These are phyloP conservation scores for Chrysopilus asiliformis DNA, from an alignment of 2,888 invertebrate genomes.

Conservation along the genomic window DNA sequence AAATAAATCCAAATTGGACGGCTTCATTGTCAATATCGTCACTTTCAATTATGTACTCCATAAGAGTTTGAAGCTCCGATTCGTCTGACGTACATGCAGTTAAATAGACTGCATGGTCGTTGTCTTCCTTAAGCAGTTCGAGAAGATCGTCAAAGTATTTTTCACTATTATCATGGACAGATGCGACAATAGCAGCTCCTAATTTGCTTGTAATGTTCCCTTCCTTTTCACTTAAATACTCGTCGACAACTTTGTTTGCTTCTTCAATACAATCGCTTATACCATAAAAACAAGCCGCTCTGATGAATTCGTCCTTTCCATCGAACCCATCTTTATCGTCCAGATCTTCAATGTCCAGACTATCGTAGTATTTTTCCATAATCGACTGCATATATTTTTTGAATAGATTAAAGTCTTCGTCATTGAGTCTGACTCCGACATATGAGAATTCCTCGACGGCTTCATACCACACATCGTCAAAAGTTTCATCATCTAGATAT, in stretches of 20 bases:
- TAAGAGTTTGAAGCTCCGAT: too few relatives aligned
- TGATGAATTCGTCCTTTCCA: conserved; percentile 44
- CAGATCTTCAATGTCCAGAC: conserved; percentile 41
- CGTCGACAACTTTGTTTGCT: conserved; percentile 32
- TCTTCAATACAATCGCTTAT: conserved; percentile 43
- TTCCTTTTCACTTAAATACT: background rate
- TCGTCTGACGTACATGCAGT: too few relatives aligned
- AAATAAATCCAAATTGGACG: too few relatives aligned
- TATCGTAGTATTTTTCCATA: conserved; percentile 36
- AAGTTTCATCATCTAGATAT: conserved; percentile 53
- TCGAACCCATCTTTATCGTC: too few relatives aligned
- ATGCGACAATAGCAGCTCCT: too few relatives aligned
- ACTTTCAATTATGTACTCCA: too few relatives aligned
- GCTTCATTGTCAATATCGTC: too few relatives aligned
- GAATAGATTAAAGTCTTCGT: conserved; percentile 20
- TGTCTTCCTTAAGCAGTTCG: too few relatives aligned
- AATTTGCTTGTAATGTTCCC: too few relatives aligned
- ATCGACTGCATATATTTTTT: conserved; percentile 36
- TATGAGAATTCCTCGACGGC: conserved; percentile 40
- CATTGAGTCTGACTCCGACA: conserved; percentile 26
- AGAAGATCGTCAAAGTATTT: too few relatives aligned
- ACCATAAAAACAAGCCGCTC: conserved; percentile 51
- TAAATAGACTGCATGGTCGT: too few relatives aligned
- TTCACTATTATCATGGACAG: too few relatives aligned
- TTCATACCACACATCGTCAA: conserved; percentile 68